Percentiles rank a stretch among this genome's conserved stretches.
Conservation (phyloP, 2,797 vertebrate genomes). For the Sebastes flavidus region DNA sequence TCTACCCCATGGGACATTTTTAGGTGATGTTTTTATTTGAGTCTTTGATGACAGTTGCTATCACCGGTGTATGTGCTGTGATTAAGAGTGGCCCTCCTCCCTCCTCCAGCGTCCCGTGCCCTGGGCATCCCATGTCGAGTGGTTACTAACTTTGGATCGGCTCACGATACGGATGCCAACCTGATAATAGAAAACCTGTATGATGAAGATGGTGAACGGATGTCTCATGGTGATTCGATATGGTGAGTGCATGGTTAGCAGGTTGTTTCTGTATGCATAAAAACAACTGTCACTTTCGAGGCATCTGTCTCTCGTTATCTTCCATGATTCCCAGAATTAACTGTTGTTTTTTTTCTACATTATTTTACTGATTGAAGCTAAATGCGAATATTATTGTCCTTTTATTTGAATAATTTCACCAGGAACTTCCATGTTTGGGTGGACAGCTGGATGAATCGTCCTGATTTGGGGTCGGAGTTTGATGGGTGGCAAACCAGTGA, state of each 20-base stretch:
- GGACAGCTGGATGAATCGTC: conserved; percentile 90
- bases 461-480: conserved; percentile 79
- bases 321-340: background rate
- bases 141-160: conserved; percentile 90
- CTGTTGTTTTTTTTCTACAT: background rate
- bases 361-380: background rate
- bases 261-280: background rate
- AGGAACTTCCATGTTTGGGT: conserved; percentile 96
- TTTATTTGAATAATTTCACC: background rate
- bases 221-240: conserved; percentile 73
- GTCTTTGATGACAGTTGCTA: conserved; percentile 1
- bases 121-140: conserved; percentile 88
- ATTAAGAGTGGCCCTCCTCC: background rate
- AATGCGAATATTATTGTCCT: background rate
- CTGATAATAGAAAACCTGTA: conserved; percentile 85
- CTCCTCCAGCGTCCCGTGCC: conserved; percentile 79
- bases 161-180: conserved; percentile 88
- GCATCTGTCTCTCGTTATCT: background rate
- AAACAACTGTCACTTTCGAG: background rate
- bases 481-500: conserved; percentile 90
- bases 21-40: background rate
- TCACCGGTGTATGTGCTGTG: conserved; percentile 1
- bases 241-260: conserved; percentile 68
- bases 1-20: background rate
- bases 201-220: conserved; percentile 57